A percentile compares a stretch with the other conserved stretches of the same genome.
Evolutionary conservation across 2,797 vertebrate species (phyloP).

Genomic region (Leucoraja ocellata): DNA sequence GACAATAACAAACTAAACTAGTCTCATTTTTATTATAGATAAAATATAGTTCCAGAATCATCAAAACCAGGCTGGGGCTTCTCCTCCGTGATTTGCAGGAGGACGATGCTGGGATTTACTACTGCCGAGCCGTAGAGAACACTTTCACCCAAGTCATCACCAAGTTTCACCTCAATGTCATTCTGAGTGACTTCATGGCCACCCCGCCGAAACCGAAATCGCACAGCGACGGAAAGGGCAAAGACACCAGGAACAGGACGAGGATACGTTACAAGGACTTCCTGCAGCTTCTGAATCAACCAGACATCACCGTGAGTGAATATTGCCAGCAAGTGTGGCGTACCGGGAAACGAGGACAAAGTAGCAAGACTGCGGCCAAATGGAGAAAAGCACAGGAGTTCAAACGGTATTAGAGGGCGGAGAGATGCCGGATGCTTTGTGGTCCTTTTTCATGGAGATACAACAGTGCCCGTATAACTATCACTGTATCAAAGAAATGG

Average conservation of each 20-base stretch:
- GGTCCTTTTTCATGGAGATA: neutral
- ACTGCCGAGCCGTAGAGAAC: conserved; percentile 30
- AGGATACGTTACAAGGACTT: conserved; percentile 32
- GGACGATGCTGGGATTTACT: conserved; percentile 22
- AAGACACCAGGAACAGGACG: neutral
- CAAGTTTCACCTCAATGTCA: conserved; percentile 27
- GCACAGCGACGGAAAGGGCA: neutral
- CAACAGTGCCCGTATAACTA: too few relatives aligned
- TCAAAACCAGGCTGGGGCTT: conserved; percentile 26
- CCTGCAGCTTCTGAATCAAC: conserved; percentile 11
- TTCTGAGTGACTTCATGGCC: conserved; percentile 17
- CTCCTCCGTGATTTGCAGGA: conserved; percentile 24
- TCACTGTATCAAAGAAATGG: neutral
- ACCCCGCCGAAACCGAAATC: neutral
- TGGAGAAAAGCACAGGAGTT: conserved; percentile 25
- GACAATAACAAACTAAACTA: too few relatives aligned
- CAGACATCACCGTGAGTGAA: conserved; percentile 17
- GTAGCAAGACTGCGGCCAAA: neutral
- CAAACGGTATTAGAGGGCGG: conserved; percentile 13
- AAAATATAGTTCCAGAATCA: conserved; percentile 28
- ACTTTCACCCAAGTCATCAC: conserved; percentile 20
- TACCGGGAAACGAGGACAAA: conserved; percentile 10
- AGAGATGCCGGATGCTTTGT: neutral
- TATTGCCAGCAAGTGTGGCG: conserved; percentile 34
- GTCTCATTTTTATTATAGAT: neutral